These are phyloP conservation scores for Dorcus hopei DNA, from an alignment of 2,888 invertebrate genomes.

Conservation along the genomic window DNA sequence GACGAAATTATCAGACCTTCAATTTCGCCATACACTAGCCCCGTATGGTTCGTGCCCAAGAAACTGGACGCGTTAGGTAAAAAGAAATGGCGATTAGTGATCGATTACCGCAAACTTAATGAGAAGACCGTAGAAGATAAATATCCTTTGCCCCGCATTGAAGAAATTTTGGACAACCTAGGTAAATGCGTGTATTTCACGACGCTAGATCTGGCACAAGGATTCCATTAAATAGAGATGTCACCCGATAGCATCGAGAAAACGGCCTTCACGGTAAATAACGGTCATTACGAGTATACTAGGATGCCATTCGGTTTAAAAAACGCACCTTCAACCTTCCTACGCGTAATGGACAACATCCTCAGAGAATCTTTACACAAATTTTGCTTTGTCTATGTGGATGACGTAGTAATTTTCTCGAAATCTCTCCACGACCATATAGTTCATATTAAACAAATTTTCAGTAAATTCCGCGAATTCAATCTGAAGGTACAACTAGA, in stretches of 20 bases:
- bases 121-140: constrained; percentile 34
- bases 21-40: constrained; percentile 16
- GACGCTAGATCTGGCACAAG: constrained; percentile 24
- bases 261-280: constrained; percentile 30
- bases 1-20: constrained; percentile 25
- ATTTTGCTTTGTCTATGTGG: constrained; percentile 17
- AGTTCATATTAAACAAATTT: constrained; percentile 11
- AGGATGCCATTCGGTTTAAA: constrained; percentile 34
- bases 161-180: constrained; percentile 35
- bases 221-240: constrained; percentile 32
- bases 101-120: constrained; percentile 30
- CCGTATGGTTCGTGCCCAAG: constrained; percentile 26
- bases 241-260: constrained; percentile 22
- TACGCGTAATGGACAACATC: constrained; percentile 17
- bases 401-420: constrained; percentile 12
- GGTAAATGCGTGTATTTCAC: constrained; percentile 26
- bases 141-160: constrained; percentile 10
- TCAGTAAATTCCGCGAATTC: constrained; percentile 7
- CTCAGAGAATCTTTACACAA: constrained; percentile 13
- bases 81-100: constrained; percentile 25
- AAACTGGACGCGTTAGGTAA: constrained; percentile 28
- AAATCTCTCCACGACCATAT: constrained; percentile 14
- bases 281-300: constrained; percentile 29
- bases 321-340: constrained; percentile 34
- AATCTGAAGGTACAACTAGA: constrained; percentile 7